These are phyloP conservation scores for Aradophagus sp. DNA, from an alignment of 1,140 invertebrate genomes.

Conservation along the genomic window DNA sequence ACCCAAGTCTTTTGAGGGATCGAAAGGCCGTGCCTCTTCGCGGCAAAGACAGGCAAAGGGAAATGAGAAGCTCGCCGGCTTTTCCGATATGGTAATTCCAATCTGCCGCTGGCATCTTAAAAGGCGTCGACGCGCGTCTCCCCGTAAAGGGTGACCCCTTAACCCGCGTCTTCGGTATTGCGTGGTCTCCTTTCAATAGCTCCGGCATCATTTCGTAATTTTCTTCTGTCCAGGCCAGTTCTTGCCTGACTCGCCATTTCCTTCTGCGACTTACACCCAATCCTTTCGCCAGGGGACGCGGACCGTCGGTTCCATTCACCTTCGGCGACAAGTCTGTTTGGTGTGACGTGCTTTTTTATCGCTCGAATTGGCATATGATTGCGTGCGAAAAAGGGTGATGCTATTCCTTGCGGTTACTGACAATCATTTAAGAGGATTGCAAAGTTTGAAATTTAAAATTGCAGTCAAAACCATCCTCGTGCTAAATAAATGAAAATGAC, in stretches of 20 bases:
- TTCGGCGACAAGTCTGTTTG: slow-evolving; percentile 47
- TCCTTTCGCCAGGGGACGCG: slow-evolving; percentile 34
- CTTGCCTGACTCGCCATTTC: slow-evolving; percentile 48
- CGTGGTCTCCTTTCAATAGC: slow-evolving; percentile 39
- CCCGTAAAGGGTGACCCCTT: slow-evolving; percentile 37
- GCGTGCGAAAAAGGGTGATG: too few species aligned
- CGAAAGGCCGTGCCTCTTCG: too few species aligned
- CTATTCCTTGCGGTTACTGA: too few species aligned
- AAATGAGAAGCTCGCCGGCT: slow-evolving; percentile 66
- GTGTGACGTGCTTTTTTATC: too few species aligned
- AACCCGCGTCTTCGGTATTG: slow-evolving; percentile 51
- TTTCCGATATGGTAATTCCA: slow-evolving; percentile 71
- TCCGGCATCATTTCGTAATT: slow-evolving; percentile 33
- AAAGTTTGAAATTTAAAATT: too few species aligned
- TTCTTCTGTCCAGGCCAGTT: slow-evolving; percentile 48
- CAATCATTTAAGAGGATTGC: too few species aligned
- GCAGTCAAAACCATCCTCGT: too few species aligned
- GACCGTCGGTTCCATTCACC: slow-evolving; percentile 48
- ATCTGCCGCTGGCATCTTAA: slow-evolving; percentile 68
- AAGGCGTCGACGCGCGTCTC: slow-evolving; percentile 42
- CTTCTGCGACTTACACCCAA: slow-evolving; percentile 12
- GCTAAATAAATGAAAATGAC: too few species aligned
- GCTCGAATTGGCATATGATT: too few species aligned
- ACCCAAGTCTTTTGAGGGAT: too few species aligned
- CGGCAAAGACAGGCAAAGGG: slow-evolving; percentile 54